These are phyloP conservation scores for Dipus sagitta DNA, from an alignment of 2,797 vertebrate genomes.

Conservation along the genomic window DNA sequence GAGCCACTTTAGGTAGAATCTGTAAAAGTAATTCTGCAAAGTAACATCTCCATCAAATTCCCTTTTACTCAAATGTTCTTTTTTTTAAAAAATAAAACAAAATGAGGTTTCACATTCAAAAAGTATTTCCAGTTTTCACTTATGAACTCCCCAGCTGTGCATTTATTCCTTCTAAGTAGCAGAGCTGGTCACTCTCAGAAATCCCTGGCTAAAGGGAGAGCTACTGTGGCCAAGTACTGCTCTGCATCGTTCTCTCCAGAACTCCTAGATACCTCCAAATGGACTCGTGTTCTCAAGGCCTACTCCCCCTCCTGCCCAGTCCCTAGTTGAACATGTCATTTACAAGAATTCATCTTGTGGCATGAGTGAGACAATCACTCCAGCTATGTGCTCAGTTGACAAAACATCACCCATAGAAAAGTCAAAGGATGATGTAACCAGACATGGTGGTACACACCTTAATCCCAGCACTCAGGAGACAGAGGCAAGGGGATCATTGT, in stretches of 20 bases:
- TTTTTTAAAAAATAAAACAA: conserved; percentile 67
- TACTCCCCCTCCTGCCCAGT: neutral
- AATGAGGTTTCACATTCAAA: conserved; percentile 79
- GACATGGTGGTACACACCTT: too few species aligned
- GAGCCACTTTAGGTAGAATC: conserved; percentile 50
- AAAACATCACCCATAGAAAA: conserved; percentile 29
- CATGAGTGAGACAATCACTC: conserved; percentile 7
- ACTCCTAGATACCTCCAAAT: neutral
- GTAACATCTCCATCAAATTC: conserved; percentile 67
- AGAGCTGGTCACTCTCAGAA: conserved; percentile 47
- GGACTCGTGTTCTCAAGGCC: neutral
- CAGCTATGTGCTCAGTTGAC: neutral
- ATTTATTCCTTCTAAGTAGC: conserved; percentile 69
- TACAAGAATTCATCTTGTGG: conserved; percentile 32
- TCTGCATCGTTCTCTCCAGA: conserved; percentile 2
- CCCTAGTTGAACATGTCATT: neutral
- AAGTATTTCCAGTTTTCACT: conserved; percentile 72
- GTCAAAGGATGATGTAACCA: neutral
- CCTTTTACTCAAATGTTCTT: conserved; percentile 82
- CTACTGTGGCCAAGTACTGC: neutral
- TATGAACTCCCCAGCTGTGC: conserved; percentile 70
- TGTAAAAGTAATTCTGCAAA: conserved; percentile 68
- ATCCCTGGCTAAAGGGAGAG: conserved; percentile 48
- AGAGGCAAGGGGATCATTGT: too few species aligned
- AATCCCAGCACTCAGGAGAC: too few species aligned